These are phyloP conservation scores for Rostratula benghalensis DNA, from an alignment of 2,113 vertebrate genomes.

Conservation along the genomic window DNA sequence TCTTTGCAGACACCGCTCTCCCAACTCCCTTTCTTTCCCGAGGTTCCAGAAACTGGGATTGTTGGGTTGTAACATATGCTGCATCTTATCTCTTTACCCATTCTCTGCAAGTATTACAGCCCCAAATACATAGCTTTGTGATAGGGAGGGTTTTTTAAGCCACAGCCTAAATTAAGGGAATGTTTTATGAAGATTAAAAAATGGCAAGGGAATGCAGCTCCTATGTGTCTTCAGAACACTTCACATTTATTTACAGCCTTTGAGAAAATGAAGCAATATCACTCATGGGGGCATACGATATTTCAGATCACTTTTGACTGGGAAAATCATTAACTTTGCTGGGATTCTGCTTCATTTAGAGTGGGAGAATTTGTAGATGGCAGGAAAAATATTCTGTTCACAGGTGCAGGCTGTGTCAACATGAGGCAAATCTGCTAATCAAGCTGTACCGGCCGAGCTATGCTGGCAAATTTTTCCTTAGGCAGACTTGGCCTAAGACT, in stretches of 20 bases:
- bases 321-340: background rate
- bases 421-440: slow-evolving; percentile 11
- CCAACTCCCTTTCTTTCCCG: background rate
- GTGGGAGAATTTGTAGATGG: background rate
- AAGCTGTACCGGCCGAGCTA: slow-evolving; percentile 20
- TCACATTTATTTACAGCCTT: background rate
- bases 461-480: background rate
- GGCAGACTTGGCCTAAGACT: background rate
- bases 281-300: background rate
- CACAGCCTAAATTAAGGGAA: background rate
- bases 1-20: background rate
- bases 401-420: background rate
- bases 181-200: background rate
- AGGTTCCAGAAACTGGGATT: background rate
- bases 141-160: background rate
- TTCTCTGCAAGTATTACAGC: background rate
- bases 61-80: background rate
- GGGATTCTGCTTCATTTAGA: background rate
- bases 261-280: background rate
- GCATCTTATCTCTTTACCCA: background rate
- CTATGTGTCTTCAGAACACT: slow-evolving; percentile 2
- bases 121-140: background rate
- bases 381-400: background rate
- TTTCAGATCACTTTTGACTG: background rate
- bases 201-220: background rate